Percentiles rank a stretch among this genome's conserved stretches.
phyloP scores from a whole-genome alignment of 2,888 invertebrate species.

The Caenorhabditis becei region DNA sequence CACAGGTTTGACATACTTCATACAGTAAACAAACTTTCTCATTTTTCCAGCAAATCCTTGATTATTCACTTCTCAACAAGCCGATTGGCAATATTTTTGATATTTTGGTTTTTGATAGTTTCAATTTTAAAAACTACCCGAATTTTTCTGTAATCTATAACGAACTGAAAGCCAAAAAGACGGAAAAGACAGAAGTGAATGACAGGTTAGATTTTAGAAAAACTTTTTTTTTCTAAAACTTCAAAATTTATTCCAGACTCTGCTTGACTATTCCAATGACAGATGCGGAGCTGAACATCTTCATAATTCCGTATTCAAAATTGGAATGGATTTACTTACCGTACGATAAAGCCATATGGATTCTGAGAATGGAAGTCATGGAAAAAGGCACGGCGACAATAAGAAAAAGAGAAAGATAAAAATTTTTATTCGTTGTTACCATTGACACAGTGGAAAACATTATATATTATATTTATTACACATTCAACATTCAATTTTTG shows the following conservation, averaged over 20 bases:
- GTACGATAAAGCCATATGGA: constrained; percentile 5
- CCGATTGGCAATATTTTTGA: constrained; percentile 24
- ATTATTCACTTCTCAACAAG: constrained; percentile 3
- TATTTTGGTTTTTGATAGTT: constrained; percentile 1
- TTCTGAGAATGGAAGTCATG: constrained; percentile 26
- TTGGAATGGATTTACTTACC: no score
- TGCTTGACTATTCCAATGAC: constrained; percentile 13
- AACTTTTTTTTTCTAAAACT: not conserved
- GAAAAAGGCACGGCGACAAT: not conserved
- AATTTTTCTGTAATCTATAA: constrained; percentile 2
- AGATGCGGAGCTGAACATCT: constrained; percentile 12
- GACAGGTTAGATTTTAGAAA: not conserved
- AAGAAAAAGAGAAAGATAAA: not conserved
- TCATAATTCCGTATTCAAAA: not conserved
- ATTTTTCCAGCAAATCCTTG: constrained; percentile 12
- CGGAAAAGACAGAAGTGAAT: constrained; percentile 3
- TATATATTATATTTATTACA: no score
- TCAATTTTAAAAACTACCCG: constrained; percentile 16
- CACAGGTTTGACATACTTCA: not conserved
- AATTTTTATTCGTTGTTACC: not conserved
- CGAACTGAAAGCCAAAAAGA: constrained; percentile 10
- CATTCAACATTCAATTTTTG: no score
- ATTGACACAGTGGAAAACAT: no score
- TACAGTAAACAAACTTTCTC: not conserved
- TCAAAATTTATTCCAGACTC: constrained; percentile 1